Base-by-base conservation (phyloP, 2,113 vertebrate genomes). In the Neofelis nebulosa region DNA sequence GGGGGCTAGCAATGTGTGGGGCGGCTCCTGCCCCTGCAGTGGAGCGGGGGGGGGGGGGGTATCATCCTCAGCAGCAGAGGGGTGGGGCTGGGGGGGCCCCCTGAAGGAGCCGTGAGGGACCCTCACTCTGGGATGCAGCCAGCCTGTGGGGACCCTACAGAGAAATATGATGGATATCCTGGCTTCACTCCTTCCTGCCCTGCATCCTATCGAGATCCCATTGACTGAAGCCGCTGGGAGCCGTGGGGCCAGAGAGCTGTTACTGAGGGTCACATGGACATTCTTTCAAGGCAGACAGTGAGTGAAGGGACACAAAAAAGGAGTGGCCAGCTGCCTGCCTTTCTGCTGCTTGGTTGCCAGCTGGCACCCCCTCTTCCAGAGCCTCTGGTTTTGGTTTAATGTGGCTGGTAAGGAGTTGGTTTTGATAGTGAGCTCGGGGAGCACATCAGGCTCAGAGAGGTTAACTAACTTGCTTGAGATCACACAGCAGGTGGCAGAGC, bases 251-350 rank as follows among this genome's bases (percentile, higher is more conserved):
- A 5, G n/a, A 52, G 18, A 63, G 18, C 48, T 29, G 29, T 12
- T 29, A 27, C 2, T 9, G n/a, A 45, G 73, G 33, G 38, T 52
- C 57, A 13, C 5, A 0, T 0, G 3, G 84, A 15, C 4, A 0
- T 50, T 33, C 36, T 45, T 55, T 18, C 27, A 11, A 48, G 73
- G 41, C 21, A 31, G 66, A 33, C 41, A 55, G 57, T 21, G 29
- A 55, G 12, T n/a, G 27, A 14, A 29, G 33, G 80, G 21, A 48
- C 80, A 6, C 52, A 45, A 68, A 14, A 52, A 55, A 48, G 27
- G 45, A n/a, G 9, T 2, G 38, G 10, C 50, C 38, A 33, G 33
- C 71, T 65, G 19, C 23, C 57, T 29, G 21, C 25, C 68, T 80
- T 31, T 76, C 91, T 71, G 74, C 38, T 10, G 25, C 29, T 68